Conservation (phyloP, 2,797 vertebrate species). For the Darevskia mixta region DNA sequence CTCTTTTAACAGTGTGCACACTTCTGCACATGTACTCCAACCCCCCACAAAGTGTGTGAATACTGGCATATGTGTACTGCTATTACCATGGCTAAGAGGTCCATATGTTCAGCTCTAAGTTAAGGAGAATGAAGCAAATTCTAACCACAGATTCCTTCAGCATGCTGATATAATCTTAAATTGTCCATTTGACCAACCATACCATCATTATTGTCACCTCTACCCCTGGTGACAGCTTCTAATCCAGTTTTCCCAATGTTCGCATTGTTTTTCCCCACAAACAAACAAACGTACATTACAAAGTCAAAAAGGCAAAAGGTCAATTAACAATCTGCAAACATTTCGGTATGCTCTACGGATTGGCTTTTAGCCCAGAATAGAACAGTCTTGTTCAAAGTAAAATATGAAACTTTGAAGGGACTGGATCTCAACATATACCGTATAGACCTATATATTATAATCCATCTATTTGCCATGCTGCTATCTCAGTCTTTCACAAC, state of each 20-base stretch:
- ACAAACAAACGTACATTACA: background rate
- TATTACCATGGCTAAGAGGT: background rate
- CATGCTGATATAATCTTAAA: background rate
- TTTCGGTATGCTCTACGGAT: background rate
- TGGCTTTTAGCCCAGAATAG: background rate
- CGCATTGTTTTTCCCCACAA: background rate
- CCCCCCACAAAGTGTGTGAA: background rate
- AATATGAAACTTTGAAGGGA: background rate
- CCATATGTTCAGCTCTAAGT: background rate
- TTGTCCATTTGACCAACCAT: background rate
- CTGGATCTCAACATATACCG: background rate
- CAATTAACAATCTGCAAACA: constrained; percentile 26
- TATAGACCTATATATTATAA: background rate
- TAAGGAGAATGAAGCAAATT: constrained; percentile 1
- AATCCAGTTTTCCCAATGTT: background rate
- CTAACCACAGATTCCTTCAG: background rate
- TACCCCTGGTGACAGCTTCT: background rate
- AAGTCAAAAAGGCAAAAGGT: constrained; percentile 34
- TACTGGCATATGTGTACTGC: background rate
- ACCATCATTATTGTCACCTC: background rate
- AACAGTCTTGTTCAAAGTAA: background rate
- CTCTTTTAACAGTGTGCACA: background rate
- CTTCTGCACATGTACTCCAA: background rate
- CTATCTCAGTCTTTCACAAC: background rate
- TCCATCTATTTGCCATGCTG: background rate